Conservation (phyloP, 1,140 invertebrate species). For the Bradynema listronoti region DNA sequence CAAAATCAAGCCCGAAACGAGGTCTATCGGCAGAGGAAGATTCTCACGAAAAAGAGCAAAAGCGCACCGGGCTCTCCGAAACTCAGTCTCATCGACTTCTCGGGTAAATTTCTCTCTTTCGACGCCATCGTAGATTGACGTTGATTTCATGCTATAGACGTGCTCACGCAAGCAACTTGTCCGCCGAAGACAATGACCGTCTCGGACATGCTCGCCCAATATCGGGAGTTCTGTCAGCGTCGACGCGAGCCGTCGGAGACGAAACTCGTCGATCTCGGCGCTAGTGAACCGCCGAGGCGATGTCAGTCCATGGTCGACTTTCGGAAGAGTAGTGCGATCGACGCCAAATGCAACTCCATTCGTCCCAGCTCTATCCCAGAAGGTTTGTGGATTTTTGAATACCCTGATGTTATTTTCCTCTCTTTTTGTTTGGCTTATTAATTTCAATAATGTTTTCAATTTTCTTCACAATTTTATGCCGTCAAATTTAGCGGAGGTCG, state of each 20-base stretch:
- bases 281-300: constrained; percentile 21
- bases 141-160: constrained; percentile 25
- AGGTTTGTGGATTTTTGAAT: neutral
- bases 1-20: constrained; percentile 54
- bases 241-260: constrained; percentile 1
- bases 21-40: constrained; percentile 15
- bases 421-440: neutral
- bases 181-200: constrained; percentile 21
- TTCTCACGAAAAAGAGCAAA: constrained; percentile 30
- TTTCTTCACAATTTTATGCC: neutral
- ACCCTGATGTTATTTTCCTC: neutral
- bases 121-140: neutral
- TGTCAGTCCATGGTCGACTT: constrained; percentile 36
- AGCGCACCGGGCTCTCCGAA: constrained; percentile 29
- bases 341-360: constrained; percentile 1
- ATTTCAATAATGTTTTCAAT: neutral
- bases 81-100: constrained; percentile 29
- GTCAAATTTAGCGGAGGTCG: constrained; percentile 4
- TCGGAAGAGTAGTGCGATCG: neutral
- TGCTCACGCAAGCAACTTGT: constrained; percentile 32
- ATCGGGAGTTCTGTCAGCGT: constrained; percentile 3
- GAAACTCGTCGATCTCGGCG: neutral
- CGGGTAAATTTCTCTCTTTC: constrained; percentile 17
- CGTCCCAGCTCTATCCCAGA: neutral
- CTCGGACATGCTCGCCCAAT: constrained; percentile 18